Evolutionary conservation across 1,140 invertebrate genomes (phyloP), one percentile per base, ranked within the genome.

Genomic region (Macrostomum lignano): DNA sequence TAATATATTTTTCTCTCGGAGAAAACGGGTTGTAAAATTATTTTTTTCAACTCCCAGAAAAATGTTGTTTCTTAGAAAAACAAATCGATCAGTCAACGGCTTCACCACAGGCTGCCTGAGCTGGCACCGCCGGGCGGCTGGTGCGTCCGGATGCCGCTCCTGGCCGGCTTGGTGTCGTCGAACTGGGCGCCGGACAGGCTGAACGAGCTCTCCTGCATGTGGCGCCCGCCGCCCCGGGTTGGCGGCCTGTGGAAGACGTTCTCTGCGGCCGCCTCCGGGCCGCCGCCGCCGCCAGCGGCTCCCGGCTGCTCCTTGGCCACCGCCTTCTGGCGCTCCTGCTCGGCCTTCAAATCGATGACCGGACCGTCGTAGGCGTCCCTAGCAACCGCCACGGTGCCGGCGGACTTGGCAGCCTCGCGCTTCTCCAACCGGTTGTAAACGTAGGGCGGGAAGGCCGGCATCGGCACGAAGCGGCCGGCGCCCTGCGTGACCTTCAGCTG

Each of bases 191-290:
- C 74, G 61, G 73, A 79, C 41, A 93, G 71, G 28, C 75, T 76
- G 62, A 93, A 88, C 34, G 74, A 77, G 25, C 79, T 81, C 46
- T 81, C 77, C 52, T 91, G 81, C 48, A 82, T 63, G 57, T 88
- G 76, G 33, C 78, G 64, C 20, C 53, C 74, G 65, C 42, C 77
- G 36, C 55, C 46, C 33, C 51, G 44, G 20, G 61, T 63, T 21
- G 49, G 49, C 22, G 49, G 47, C 35, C 59, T 36, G 15, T 28
- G 26, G 14, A 28, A 15, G n/a, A n/a, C n/a, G n/a, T n/a, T n/a
- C n/a, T n/a, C n/a, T n/a, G n/a, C n/a, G n/a, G n/a, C n/a, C n/a
- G n/a, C n/a, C 19, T 28, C 19, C 3, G 19, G 9, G 7, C 14
- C 14, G 19, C 19, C 19, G 9, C 15, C 9, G 15, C 19, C 19